Evolutionary conservation across 1,140 invertebrate genomes (phyloP).

Genomic region (Aporrectodea caliginosa): DNA sequence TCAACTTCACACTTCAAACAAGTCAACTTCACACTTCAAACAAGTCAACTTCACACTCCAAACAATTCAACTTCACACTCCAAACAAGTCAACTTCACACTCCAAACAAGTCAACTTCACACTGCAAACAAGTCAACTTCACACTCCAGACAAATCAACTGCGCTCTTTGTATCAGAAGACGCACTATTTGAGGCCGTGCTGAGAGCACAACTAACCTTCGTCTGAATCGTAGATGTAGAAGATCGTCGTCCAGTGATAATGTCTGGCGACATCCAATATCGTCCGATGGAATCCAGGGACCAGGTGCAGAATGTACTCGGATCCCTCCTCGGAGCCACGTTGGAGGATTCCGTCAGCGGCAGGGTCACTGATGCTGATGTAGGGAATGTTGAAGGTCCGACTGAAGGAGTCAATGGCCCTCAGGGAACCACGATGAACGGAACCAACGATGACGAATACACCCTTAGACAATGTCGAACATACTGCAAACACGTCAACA

Average conservation of each 20-base stretch:
- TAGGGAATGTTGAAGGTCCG: conserved; percentile 95
- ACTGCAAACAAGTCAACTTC: too few species aligned
- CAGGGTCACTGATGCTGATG: conserved; percentile 60
- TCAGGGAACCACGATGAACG: conserved; percentile 85
- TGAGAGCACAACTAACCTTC: conserved; percentile 93
- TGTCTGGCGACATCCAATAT: conserved; percentile 86
- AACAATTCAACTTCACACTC: too few species aligned
- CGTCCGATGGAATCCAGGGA: conserved; percentile 86
- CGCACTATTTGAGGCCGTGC: too few species aligned
- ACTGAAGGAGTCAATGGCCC: conserved; percentile 90
- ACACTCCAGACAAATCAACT: too few species aligned
- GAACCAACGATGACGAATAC: conserved; percentile 86
- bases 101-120: too few species aligned
- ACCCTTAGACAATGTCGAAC: conserved; percentile 81
- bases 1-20: too few species aligned
- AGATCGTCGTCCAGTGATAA: conserved; percentile 87
- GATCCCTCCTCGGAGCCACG: neutral
- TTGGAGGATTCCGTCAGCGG: neutral
- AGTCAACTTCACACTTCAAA: too few species aligned
- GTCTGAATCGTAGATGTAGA: conserved; percentile 91
- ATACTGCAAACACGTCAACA: conserved; percentile 65
- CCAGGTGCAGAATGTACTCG: conserved; percentile 57
- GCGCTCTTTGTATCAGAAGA: too few species aligned
- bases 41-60: too few species aligned
- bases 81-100: too few species aligned